Evolutionary conservation across 2,888 invertebrate species (phyloP), one percentile per base, ranked within the genome.

Genomic region (Mesochorus sp.): DNA sequence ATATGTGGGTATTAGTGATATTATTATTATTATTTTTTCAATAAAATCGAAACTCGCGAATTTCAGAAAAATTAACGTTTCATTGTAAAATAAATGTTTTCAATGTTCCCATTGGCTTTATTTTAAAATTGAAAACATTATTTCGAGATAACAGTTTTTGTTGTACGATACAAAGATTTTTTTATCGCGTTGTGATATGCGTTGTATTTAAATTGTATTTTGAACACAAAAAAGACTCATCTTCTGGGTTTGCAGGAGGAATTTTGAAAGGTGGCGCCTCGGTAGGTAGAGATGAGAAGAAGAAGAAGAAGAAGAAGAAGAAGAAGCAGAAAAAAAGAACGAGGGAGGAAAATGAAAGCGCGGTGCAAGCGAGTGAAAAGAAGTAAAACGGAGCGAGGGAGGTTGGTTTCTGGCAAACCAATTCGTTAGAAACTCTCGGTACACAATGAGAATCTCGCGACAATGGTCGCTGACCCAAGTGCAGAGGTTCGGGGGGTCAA

Each of bases 381-480:
- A 71, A 73, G 61, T 73, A 79, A 53, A 66, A 44, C 24, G 67
- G 49, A 67, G n/a, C n/a, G n/a, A n/a, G 53, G 44, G 68, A 76
- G 76, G 75, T 72, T 76, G 82, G 81, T 83, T 85, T 86, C 81
- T 85, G 85, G 84, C 81, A 76, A 83, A 83, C 83, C 86, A 85
- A 87, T 87, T 87, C 86, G 86, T 87, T 85, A 86, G 83, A 87
- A 84, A 86, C 82, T 85, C 82, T 80, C 76, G 61, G 64, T 73
- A 67, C 79, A 87, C 85, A 87, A 86, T 86, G 85, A 86, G 84
- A 84, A 83, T 82, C 78, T 62, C 78, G 79, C 79, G 83, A 87
- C 87, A 87, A 87, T 87, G 81, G 82, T 74, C 81, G 67, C 76
- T 70, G 74, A 57, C 81, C 75, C 79, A 70, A 67, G 55, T 42